Percentiles rank a stretch among this genome's conserved stretches.
These are phyloP conservation scores for Nixonia krombeini DNA, from an alignment of 1,140 invertebrate species.

Conservation along the genomic window DNA sequence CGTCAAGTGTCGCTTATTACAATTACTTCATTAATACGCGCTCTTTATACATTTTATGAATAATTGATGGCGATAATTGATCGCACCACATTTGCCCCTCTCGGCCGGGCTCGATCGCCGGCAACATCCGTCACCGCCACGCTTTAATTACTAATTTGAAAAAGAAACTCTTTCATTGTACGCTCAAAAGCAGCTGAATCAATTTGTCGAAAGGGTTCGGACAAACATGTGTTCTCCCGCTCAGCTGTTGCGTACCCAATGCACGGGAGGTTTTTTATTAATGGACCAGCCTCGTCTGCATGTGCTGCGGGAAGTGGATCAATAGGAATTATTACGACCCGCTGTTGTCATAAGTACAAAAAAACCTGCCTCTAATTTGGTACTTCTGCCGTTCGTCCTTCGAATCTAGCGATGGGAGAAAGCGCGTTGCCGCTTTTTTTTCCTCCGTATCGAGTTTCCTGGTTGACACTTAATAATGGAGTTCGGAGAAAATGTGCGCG, in stretches of 20 bases:
- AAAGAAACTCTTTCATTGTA: slow-evolving; percentile 4
- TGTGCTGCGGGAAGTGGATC: slow-evolving; percentile 5
- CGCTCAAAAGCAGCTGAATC: slow-evolving; percentile 19
- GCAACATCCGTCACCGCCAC: not conserved
- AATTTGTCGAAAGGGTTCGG: slow-evolving; percentile 23
- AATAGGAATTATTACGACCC: slow-evolving; percentile 1
- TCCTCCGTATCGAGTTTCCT: too few species aligned
- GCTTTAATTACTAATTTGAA: slow-evolving; percentile 23
- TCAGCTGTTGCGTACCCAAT: not conserved
- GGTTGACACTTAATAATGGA: too few species aligned
- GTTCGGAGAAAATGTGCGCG: too few species aligned
- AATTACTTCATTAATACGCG: too few species aligned
- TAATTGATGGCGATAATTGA: too few species aligned
- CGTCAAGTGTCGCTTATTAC: too few species aligned
- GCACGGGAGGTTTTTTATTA: not conserved
- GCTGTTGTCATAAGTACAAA: not conserved
- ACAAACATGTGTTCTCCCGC: slow-evolving; percentile 16
- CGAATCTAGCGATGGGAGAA: not conserved
- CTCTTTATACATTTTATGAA: too few species aligned
- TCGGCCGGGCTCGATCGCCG: too few species aligned
- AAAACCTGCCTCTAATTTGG: too few species aligned
- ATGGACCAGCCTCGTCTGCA: not conserved
- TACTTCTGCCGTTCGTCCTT: not conserved
- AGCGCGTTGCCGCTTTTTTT: not conserved
- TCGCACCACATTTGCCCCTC: too few species aligned